phyloP scores from a whole-genome alignment of 2,797 vertebrate species.

The Decapterus maruadsi region DNA sequence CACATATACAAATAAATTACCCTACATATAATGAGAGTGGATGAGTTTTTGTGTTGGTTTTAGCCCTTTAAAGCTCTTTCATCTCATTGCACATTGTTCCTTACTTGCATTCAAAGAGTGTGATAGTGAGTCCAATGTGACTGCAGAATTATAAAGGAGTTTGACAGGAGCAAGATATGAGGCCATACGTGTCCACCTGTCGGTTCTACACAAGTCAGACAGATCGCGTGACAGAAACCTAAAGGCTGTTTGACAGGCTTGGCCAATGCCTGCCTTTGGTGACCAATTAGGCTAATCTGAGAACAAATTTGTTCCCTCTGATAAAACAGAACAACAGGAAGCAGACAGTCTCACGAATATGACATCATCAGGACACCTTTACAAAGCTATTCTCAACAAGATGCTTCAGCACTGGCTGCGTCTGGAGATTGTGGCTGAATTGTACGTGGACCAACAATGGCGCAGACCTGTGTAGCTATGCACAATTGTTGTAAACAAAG shows the following conservation, averaged over 20 bases:
- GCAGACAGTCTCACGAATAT: not conserved
- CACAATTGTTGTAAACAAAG: not conserved
- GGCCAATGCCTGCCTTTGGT: not conserved
- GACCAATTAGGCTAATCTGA: too few species aligned
- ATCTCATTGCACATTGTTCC: slow-evolving; percentile 8
- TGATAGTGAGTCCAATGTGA: not conserved
- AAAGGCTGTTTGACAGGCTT: not conserved
- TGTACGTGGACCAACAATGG: too few species aligned
- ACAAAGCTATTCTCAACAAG: not conserved
- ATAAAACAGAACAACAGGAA: not conserved
- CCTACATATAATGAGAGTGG: not conserved
- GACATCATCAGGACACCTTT: not conserved
- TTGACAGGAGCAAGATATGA: slow-evolving; percentile 4
- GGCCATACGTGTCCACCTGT: not conserved
- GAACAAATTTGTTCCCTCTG: not conserved
- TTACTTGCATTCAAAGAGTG: not conserved
- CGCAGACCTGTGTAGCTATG: too few species aligned
- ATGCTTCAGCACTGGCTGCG: not conserved
- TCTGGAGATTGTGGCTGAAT: not conserved
- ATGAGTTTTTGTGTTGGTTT: not conserved
- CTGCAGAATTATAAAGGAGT: not conserved
- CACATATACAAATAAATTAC: not conserved
- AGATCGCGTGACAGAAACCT: not conserved
- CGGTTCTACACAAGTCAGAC: slow-evolving; percentile 18
- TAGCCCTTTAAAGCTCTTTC: slow-evolving; percentile 4